Base-by-base conservation (phyloP, 2,113 vertebrate genomes). In the Perca flavescens region DNA sequence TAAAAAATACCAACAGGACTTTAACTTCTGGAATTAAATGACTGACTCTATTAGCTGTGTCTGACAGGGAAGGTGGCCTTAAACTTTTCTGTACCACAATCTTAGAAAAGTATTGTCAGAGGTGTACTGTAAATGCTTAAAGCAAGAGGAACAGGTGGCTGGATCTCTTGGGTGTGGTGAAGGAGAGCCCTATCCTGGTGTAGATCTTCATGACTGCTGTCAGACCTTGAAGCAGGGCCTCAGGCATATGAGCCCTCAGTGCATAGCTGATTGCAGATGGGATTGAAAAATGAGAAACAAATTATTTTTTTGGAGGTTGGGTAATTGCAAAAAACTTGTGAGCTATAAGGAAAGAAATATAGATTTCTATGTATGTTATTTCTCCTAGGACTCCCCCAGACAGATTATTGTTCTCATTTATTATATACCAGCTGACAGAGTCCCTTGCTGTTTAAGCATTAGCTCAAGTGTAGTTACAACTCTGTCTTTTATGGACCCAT, bases 161-260 rank as follows among this genome's bases (percentile, higher is more conserved):
- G 70, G 28, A 75, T 78, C 53, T 82, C 75, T 62, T 8, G 43
- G 77, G 54, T 57, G 63, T 67, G 15, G 0, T 46, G 76, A 80
- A 84, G 36, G 63, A 77, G 76, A 68, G 43, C 25, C 36, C 2
- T n/a, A 11, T 74, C 75, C 40, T 57, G 47, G 40, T 88, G 73
- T 76, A 75, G 66, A 77, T 77, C 72, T 80, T 77, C 36, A 66
- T 65, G 63, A 8, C 64, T 79, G 60, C 77, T 86, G 84, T 87
- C 89, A 86, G 77, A 80, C 54, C 79, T 87, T 77, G 75, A 80
- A 77, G 87, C 84, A 58, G 73, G 53, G 80, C 89, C 78, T 79
- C 80, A 3, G 86, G 85, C 78, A 5, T 47, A n/a, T n/a, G 40
- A 69, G 54, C 66, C 46, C 19, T 52, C 79, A 15, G 57, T 65